Base-by-base conservation (phyloP, 2,797 vertebrate species). In the Aeoliscus strigatus region DNA sequence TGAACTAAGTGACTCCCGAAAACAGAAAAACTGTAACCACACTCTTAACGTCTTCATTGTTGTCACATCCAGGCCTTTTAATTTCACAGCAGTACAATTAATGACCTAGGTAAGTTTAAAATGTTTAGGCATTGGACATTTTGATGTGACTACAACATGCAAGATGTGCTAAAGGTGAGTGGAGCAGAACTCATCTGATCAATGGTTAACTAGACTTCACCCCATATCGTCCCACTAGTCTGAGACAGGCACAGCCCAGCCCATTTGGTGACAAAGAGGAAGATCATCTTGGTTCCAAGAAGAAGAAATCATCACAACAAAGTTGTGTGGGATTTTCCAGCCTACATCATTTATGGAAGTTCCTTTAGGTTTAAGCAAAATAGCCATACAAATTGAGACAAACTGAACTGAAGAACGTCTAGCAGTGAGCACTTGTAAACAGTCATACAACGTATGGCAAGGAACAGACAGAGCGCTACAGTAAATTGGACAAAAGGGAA, bases 151-250 rank as follows among this genome's bases (percentile, higher is more conserved):
- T 39, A 26, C 12, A 43, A 42, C 21, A 28, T 0, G 6, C 1
- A 1, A 36, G 31, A 31, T 29, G 17, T 50, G 36, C 27, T 61
- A 70, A 73, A 73, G 79, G 53, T 68, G 51, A 64, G 9, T 14
- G n/a, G 24, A 52, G 47, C 27, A 17, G 23, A 27, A 41, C 39
- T 31, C 39, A 66, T 41, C 38, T 13, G 12, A 70, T 78, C 59
- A 80, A 84, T 79, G 60, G 37, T 80, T 80, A 82, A 82, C 68
- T 51, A 27, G 10, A 28, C 64, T 51, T 72, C 8, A 51, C 35
- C 26, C n/a, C 39, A 61, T 39, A 53, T 34, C 8, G 14, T 27
- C 44, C 39, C 23, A 28, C 31, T 48, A 25, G 43, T 42, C 51
- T 57, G 35, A 21, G 18, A 31, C n/a, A n/a, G n/a, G 39, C 35